phyloP scores from a whole-genome alignment of 1,140 invertebrate species.

The Brachionus manjavacas region DNA sequence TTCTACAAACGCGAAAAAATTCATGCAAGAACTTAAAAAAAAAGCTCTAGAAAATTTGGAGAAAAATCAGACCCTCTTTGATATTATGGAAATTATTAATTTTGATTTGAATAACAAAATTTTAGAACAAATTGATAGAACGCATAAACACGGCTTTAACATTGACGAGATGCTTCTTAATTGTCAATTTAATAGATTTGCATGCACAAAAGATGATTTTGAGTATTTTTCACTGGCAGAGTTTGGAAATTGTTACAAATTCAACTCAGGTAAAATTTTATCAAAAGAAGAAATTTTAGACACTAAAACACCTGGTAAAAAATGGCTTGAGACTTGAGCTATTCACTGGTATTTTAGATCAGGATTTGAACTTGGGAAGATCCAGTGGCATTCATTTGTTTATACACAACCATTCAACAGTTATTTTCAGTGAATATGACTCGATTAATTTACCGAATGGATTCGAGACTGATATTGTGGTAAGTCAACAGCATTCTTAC shows the following conservation, averaged over 20 bases:
- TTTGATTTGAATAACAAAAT: too few relatives aligned
- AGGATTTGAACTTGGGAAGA: not conserved
- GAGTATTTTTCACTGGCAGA: not conserved
- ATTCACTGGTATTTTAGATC: not conserved
- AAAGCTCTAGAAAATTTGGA: too few relatives aligned
- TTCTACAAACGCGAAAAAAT: too few relatives aligned
- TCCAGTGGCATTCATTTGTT: not conserved
- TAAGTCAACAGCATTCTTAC: not conserved
- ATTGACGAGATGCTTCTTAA: not conserved
- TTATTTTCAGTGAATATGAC: not conserved
- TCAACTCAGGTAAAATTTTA: not conserved
- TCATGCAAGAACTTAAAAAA: too few relatives aligned
- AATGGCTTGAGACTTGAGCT: not conserved
- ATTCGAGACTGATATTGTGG: slow-evolving; percentile 2
- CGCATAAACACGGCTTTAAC: not conserved
- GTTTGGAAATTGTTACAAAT: slow-evolving; percentile 8
- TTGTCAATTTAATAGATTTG: not conserved
- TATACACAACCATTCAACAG: not conserved
- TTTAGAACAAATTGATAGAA: too few relatives aligned
- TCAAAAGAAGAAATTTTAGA: not conserved
- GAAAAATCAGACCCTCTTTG: too few relatives aligned
- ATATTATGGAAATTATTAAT: too few relatives aligned
- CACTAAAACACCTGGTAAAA: not conserved
- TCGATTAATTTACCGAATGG: not conserved
- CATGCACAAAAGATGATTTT: not conserved